Conservation (phyloP, 1,140 invertebrate genomes). For the Drosophila santomea region DNA sequence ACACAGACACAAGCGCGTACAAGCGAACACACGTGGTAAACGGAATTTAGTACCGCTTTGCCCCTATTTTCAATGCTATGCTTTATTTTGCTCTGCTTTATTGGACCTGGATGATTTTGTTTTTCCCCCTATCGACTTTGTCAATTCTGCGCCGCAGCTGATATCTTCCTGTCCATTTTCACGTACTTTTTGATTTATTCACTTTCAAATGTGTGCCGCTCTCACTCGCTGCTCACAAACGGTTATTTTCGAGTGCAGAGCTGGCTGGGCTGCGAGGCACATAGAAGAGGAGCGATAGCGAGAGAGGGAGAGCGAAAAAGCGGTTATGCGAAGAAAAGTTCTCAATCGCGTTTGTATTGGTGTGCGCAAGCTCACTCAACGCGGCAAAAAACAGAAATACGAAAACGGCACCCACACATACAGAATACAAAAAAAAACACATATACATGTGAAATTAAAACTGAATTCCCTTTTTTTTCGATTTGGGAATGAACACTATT, state of each 20-base stretch:
- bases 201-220: constrained; percentile 52
- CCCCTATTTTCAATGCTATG: constrained; percentile 30
- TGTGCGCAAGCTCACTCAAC: constrained; percentile 69
- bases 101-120: constrained; percentile 11
- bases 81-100: constrained; percentile 39
- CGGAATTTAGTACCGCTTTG: constrained; percentile 56
- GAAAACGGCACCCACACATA: constrained; percentile 50
- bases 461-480: constrained; percentile 63
- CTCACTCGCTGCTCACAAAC: constrained; percentile 48
- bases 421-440: constrained; percentile 36
- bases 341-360: background rate
- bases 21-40: constrained; percentile 69
- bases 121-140: constrained; percentile 50
- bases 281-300: constrained; percentile 20
- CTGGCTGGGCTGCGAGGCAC: constrained; percentile 24
- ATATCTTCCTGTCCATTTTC: constrained; percentile 41
- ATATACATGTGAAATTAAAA: constrained; percentile 52
- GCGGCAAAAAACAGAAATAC: constrained; percentile 51
- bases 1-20: constrained; percentile 33
- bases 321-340: constrained; percentile 31
- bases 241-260: constrained; percentile 72
- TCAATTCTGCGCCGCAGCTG: constrained; percentile 69
- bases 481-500: constrained; percentile 13
- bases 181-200: constrained; percentile 38
- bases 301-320: constrained; percentile 11